Evolutionary conservation across 1,140 invertebrate genomes (phyloP), one percentile per base, ranked within the genome.

Genomic region (Drosophila watanabei): DNA sequence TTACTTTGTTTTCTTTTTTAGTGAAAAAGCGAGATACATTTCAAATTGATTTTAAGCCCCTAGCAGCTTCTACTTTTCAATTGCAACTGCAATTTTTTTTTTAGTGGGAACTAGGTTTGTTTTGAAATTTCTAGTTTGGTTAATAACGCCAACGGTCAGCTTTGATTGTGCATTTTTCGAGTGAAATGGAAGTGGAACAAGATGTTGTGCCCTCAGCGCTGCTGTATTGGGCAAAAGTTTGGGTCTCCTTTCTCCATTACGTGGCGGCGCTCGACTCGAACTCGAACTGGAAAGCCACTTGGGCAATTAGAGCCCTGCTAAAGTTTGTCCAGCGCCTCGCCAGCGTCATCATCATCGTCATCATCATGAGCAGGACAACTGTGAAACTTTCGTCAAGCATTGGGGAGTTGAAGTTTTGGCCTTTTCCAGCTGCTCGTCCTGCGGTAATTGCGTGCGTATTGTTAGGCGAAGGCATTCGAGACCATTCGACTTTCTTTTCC

Each of bases 371-470:
- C 72, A 75, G 69, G 77, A 79, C 78, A 80, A 71, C 63, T 89
- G 79, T 79, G 65, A 89, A 89, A 89, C 73, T 89, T 89, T 89
- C 69, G 73, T 79, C 81, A 79, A 56, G 54, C 81, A 72, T 83
- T 72, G 52, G 85, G 79, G 85, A 85, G 65, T 65, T 68, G 56
- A 66, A 81, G 79, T 63, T 68, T 87, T 88, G 79, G 63, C 39
- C 63, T 37, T 60, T 41, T 59, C 60, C 48, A n/a, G 57, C 30
- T 69, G 54, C 54, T 71, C 66, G 66, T 75, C 64, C 72, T 88
- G 85, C 85, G 85, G 85, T 89, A 88, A 88, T 88, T 88, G 85
- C 85, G 75, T 89, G 85, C 85, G 85, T 88, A 88, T 88, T 88
- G 85, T 88, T 83, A 77, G 75, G n/a, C 48, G 30, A 73, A 51